Conservation (phyloP, 2,888 invertebrate genomes). For the Stegana nigrithorax region DNA sequence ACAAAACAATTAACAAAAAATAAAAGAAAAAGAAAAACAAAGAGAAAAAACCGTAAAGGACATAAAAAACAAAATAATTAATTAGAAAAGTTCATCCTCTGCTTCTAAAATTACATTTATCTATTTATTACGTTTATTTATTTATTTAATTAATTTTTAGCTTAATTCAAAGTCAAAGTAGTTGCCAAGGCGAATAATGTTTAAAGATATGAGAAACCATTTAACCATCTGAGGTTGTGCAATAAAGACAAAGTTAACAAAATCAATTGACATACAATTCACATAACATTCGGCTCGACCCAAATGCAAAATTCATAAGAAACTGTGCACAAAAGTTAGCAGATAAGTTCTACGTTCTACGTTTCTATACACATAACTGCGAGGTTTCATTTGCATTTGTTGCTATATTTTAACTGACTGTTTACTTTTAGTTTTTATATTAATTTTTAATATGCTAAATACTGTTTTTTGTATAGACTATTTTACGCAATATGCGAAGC, state of each 20-base stretch:
- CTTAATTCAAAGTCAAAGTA: constrained; percentile 39
- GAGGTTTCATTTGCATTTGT: constrained; percentile 2
- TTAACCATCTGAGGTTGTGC: constrained; percentile 14
- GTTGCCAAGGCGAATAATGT: constrained; percentile 29
- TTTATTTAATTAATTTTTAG: constrained; percentile 58
- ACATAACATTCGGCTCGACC: background rate
- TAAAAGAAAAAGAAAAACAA: constrained; percentile 18
- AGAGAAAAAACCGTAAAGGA: constrained; percentile 14
- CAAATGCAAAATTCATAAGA: background rate
- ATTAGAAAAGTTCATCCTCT: constrained; percentile 24
- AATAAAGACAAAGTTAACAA: constrained; percentile 5
- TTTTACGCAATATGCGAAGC: too few species aligned
- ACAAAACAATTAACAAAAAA: constrained; percentile 26
- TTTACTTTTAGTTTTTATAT: background rate
- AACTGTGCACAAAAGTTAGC: background rate
- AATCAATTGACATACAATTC: background rate
- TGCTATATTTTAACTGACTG: background rate
- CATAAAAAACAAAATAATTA: constrained; percentile 13
- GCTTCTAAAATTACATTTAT: constrained; percentile 51
- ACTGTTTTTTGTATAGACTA: too few species aligned
- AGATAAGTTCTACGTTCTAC: constrained; percentile 3
- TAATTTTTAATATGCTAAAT: background rate
- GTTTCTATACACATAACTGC: too few species aligned
- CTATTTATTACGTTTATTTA: constrained; percentile 17
- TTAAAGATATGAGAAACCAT: constrained; percentile 30